Conservation (phyloP, 2,888 invertebrate species). For the Dryobota labecula region DNA sequence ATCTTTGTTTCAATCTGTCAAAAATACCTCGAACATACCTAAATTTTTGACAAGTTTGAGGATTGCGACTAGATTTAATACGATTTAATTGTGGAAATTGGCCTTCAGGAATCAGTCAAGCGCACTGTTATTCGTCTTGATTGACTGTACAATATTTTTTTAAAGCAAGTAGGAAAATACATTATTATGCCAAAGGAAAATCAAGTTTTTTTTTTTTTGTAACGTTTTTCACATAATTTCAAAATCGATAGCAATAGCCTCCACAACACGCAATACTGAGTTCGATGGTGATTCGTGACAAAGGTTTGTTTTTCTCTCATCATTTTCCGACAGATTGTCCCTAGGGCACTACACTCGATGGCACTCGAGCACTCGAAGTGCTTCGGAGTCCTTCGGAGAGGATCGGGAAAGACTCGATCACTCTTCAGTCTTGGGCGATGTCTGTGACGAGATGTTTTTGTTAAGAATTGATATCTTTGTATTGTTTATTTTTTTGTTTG, state of each 20-base stretch:
- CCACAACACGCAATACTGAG: slow-evolving; percentile 57
- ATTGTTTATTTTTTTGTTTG: slow-evolving; percentile 21
- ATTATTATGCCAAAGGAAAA: too few relatives aligned
- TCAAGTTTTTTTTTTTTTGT: too few relatives aligned
- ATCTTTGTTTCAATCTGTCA: too few relatives aligned
- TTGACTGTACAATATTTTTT: too few relatives aligned
- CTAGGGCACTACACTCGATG: slow-evolving; percentile 70
- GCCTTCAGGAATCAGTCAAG: too few relatives aligned
- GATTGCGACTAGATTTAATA: too few relatives aligned
- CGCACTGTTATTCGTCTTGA: too few relatives aligned
- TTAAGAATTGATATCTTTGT: slow-evolving; percentile 51
- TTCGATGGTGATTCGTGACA: slow-evolving; percentile 70
- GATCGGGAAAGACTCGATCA: slow-evolving; percentile 70
- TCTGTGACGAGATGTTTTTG: slow-evolving; percentile 58
- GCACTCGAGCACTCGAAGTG: slow-evolving; percentile 61
- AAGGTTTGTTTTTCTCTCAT: slow-evolving; percentile 84
- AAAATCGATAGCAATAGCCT: slow-evolving; percentile 26
- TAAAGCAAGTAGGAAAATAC: too few relatives aligned
- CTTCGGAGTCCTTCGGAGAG: slow-evolving; percentile 61
- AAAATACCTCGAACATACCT: too few relatives aligned
- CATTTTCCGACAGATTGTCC: slow-evolving; percentile 81
- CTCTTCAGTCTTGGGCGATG: slow-evolving; percentile 38
- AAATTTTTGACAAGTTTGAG: too few relatives aligned
- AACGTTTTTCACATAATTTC: too few relatives aligned
- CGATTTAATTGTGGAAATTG: too few relatives aligned